Conservation (phyloP, 2,888 invertebrate genomes). For the Tethea ocularis region DNA sequence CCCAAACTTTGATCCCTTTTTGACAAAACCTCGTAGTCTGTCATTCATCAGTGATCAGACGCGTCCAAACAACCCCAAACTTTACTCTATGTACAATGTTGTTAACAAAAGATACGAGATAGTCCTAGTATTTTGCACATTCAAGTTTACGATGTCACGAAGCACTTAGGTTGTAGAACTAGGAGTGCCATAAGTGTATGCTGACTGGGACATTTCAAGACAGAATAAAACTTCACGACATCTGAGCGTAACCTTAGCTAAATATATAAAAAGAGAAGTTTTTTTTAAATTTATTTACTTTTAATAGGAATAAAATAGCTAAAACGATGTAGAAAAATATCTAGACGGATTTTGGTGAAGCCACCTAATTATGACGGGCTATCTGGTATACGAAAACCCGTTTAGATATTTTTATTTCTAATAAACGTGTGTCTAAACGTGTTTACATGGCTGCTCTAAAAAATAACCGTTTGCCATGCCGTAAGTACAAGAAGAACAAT, state of each 20-base stretch:
- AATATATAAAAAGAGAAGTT: neutral
- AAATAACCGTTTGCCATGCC: too few species aligned
- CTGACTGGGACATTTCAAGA: neutral
- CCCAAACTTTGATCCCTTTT: neutral
- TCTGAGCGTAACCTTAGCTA: neutral
- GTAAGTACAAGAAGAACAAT: too few species aligned
- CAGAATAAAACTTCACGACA: neutral
- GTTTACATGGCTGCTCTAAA: too few species aligned
- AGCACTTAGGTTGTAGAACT: neutral
- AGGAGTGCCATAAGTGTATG: neutral
- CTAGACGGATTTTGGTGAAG: too few species aligned
- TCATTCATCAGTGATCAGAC: neutral
- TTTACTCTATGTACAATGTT: neutral
- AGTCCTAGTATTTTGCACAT: neutral
- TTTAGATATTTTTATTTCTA: too few species aligned
- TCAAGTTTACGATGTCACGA: constrained; percentile 2
- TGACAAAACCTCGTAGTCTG: neutral
- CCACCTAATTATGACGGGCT: too few species aligned
- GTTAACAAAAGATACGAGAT: neutral
- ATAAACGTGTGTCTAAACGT: too few species aligned
- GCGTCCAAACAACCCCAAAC: neutral
- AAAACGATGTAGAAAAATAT: too few species aligned
- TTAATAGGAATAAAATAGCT: too few species aligned
- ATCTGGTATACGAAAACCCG: too few species aligned
- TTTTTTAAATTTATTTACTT: too few species aligned